A percentile compares a stretch with the other conserved stretches of the same genome.
phyloP scores from a whole-genome alignment of 2,888 invertebrate species.

The Erebia aethiops region DNA sequence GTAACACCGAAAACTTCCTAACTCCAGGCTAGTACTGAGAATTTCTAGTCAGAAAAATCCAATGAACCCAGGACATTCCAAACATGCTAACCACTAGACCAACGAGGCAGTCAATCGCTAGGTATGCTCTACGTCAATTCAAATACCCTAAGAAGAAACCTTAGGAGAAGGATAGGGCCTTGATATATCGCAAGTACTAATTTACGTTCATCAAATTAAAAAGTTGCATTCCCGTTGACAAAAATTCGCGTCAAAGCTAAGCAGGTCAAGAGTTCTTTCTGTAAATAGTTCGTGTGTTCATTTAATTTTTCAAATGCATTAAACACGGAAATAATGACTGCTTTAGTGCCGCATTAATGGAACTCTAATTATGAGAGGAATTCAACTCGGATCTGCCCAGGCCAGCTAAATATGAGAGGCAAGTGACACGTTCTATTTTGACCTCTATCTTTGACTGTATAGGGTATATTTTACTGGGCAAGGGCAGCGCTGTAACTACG shows the following conservation, averaged over 20 bases:
- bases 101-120: too few relatives aligned
- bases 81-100: too few relatives aligned
- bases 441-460: slow-evolving; percentile 9
- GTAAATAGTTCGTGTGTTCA: slow-evolving; percentile 19
- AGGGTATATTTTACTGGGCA: slow-evolving; percentile 22
- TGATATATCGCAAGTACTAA: not conserved
- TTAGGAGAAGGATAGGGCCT: too few relatives aligned
- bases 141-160: too few relatives aligned
- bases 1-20: too few relatives aligned
- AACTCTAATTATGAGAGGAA: slow-evolving; percentile 39
- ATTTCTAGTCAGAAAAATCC: too few relatives aligned
- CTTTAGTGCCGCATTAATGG: slow-evolving; percentile 46
- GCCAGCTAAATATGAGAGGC: slow-evolving; percentile 16
- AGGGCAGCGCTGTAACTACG: slow-evolving; percentile 19
- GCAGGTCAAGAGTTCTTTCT: slow-evolving; percentile 23
- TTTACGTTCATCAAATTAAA: not conserved
- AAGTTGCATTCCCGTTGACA: not conserved
- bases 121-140: too few relatives aligned
- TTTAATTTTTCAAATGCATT: slow-evolving; percentile 31
- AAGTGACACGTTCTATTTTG: slow-evolving; percentile 7
- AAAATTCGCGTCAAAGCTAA: slow-evolving; percentile 11
- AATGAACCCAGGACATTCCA: too few relatives aligned
- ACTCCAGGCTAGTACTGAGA: too few relatives aligned
- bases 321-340: slow-evolving; percentile 26
- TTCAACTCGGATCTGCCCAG: slow-evolving; percentile 32